Evolutionary conservation across 2,797 vertebrate species (phyloP).

Genomic region (Paratrypauchen microcephalus): DNA sequence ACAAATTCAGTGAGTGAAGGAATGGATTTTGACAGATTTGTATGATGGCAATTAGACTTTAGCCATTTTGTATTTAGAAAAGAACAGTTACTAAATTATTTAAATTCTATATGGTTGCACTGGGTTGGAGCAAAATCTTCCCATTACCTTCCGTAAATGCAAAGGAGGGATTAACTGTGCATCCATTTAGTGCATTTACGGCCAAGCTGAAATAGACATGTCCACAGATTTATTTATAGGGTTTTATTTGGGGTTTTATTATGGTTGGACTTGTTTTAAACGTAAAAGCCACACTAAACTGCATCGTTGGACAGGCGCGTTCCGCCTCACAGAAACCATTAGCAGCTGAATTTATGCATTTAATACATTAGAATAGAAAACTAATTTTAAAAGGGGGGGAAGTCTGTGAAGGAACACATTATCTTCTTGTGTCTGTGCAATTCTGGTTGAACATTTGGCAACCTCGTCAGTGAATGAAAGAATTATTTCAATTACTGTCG

Average conservation of each 20-base stretch:
- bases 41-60: constrained; percentile 4
- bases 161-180: constrained; percentile 64
- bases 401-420: constrained; percentile 66
- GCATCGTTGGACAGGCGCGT: constrained; percentile 64
- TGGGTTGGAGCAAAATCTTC: constrained; percentile 36
- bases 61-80: constrained; percentile 6
- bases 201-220: constrained; percentile 60
- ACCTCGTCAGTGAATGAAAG: constrained; percentile 74
- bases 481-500: constrained; percentile 75
- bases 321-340: constrained; percentile 71
- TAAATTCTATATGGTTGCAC: constrained; percentile 26
- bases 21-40: background rate
- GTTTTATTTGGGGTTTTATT: constrained; percentile 55
- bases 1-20: background rate
- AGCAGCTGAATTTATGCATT: constrained; percentile 74
- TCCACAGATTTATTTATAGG: constrained; percentile 59
- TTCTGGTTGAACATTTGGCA: constrained; percentile 78
- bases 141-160: constrained; percentile 60
- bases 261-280: constrained; percentile 73
- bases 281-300: constrained; percentile 63
- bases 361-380: constrained; percentile 77
- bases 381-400: constrained; percentile 65
- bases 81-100: background rate
- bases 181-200: constrained; percentile 68
- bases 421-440: constrained; percentile 73